These are phyloP conservation scores for Ornithorhynchus anatinus DNA, from an alignment of 2,113 vertebrate genomes.

Conservation along the genomic window DNA sequence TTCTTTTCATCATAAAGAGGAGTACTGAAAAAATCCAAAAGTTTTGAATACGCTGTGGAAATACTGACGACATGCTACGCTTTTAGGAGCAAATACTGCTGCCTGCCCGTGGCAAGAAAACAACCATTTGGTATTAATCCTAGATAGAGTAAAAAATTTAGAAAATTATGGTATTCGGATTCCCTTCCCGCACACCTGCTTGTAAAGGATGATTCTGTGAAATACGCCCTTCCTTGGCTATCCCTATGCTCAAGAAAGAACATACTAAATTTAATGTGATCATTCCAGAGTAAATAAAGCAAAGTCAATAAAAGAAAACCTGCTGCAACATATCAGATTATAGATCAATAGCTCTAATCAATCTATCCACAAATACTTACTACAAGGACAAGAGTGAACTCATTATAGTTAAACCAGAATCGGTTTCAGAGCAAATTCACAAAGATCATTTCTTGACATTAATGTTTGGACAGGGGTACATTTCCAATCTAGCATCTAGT, in stretches of 20 bases:
- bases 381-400: slow-evolving; percentile 14
- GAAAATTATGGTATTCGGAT: too few species aligned
- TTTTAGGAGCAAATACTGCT: too few species aligned
- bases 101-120: too few species aligned
- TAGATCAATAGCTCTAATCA: slow-evolving; percentile 25
- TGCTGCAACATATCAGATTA: slow-evolving; percentile 31
- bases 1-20: too few species aligned
- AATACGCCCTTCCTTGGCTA: too few species aligned
- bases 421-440: slow-evolving; percentile 4
- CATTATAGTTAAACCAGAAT: slow-evolving; percentile 32
- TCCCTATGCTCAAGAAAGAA: not conserved
- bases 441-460: slow-evolving; percentile 7
- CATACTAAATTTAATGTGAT: slow-evolving; percentile 2
- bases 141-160: too few species aligned
- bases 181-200: too few species aligned
- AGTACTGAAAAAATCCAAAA: too few species aligned
- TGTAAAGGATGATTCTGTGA: too few species aligned
- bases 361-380: slow-evolving; percentile 25
- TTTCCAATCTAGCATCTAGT: slow-evolving; percentile 20
- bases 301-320: slow-evolving; percentile 24
- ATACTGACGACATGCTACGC: too few species aligned
- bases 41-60: too few species aligned
- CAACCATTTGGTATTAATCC: too few species aligned
- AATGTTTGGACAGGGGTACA: slow-evolving; percentile 17
- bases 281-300: slow-evolving; percentile 20